Evolutionary conservation across 2,888 invertebrate genomes (phyloP), one percentile per base, ranked within the genome.

Genomic region (Diploptera punctata): DNA sequence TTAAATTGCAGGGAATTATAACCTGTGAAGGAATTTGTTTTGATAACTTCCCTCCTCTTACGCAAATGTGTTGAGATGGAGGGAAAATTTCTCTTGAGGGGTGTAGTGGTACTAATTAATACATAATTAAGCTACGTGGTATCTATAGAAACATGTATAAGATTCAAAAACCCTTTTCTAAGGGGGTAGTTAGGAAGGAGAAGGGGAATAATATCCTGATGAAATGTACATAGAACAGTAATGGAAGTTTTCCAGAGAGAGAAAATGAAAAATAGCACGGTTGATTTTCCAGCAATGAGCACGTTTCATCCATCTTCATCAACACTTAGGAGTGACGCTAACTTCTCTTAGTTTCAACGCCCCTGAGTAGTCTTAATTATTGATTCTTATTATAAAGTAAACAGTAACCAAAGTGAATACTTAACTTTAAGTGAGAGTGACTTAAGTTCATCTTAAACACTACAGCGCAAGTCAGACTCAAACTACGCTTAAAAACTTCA

Each of bases 271-370:
- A 65, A 65, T 65, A 43, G n/a, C 43, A 24, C 16, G 44, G 65
- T 65, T 65, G 65, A 65, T 65, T 65, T 65, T 65, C 65, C 65
- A 44, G 65, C 65, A 43, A 16, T 44, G 16, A 43, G 16, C 65
- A 65, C 43, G 44, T 65, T 65, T 44, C 65, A 65, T 65, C 65
- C 24, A 65, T 65, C 65, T 65, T 65, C 65, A 65, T 65, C 44
- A 65, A 44, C 43, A 43, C 65, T 44, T 26, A 65, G 26, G 24
- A 62, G n/a, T 9, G 33, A 16, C 26, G 18, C 61, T 18, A 33
- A 19, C 18, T 33, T 33, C 26, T n/a, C n/a, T 24, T 24, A 44
- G 43, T 44, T 43, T 16, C 43, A 61, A n/a, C 33, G 19, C 18
- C n/a, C 33, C 16, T 38, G 43, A 7, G 16, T 24, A 47, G 9